These are phyloP conservation scores for Danionella cerebrum DNA, from an alignment of 2,113 vertebrate species.

Conservation along the genomic window DNA sequence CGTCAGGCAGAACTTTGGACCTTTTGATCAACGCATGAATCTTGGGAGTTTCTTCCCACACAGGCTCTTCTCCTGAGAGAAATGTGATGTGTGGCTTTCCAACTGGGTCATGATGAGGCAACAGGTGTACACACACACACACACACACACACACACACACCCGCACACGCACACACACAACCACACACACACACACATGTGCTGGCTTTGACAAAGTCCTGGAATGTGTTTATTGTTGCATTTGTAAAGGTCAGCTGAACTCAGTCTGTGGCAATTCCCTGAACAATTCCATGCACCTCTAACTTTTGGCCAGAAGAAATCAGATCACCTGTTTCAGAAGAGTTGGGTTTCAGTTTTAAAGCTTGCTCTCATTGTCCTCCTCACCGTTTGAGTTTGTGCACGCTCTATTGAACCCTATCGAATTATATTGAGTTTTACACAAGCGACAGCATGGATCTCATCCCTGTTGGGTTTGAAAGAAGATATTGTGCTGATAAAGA, in stretches of 20 bases:
- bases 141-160: not conserved
- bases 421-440: not conserved
- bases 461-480: not conserved
- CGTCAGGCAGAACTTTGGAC: not conserved
- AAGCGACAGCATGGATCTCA: not conserved
- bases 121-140: conserved; percentile 7
- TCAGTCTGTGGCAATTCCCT: not conserved
- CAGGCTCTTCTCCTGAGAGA: not conserved
- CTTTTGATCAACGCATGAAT: not conserved
- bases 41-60: not conserved
- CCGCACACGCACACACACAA: too few relatives aligned
- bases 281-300: not conserved
- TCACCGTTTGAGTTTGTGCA: not conserved
- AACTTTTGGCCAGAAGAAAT: not conserved
- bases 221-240: conserved; percentile 10
- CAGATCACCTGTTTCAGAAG: conserved; percentile 9
- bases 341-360: conserved; percentile 1
- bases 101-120: not conserved
- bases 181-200: not conserved
- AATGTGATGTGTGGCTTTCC: not conserved
- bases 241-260: conserved; percentile 17
- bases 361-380: not conserved
- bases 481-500: not conserved
- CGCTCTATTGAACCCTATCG: not conserved
- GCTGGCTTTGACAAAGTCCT: conserved; percentile 1